Conservation (phyloP, 2,113 vertebrate genomes). For the Cochlearius cochlearius region DNA sequence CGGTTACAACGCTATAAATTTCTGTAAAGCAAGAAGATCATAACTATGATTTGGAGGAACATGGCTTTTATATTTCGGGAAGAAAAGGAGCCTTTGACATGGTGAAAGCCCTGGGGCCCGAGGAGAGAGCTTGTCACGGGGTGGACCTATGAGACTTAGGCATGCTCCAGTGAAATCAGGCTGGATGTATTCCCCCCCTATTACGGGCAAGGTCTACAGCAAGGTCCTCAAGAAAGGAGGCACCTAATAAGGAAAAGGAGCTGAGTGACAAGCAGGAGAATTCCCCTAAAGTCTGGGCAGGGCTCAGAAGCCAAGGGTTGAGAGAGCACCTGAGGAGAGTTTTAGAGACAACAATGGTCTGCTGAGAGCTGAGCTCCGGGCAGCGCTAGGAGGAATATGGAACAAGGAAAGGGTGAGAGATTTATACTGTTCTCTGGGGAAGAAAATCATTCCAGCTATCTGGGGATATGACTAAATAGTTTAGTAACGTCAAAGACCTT, state of each 20-base stretch:
- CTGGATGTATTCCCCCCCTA: rapidly evolving
- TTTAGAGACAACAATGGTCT: neutral
- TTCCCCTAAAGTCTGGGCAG: neutral
- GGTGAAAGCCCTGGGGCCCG: neutral
- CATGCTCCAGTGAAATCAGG: neutral
- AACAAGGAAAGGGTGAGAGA: neutral
- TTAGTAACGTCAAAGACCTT: neutral
- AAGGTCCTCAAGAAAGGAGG: neutral
- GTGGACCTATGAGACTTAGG: neutral
- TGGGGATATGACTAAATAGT: neutral
- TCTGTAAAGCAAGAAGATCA: neutral
- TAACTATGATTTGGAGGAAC: neutral
- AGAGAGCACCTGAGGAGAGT: neutral
- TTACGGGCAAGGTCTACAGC: neutral
- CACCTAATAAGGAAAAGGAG: neutral
- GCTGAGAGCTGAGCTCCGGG: neutral
- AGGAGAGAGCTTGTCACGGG: neutral
- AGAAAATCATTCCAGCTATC: neutral
- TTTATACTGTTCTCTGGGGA: neutral
- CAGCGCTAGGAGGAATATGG: rapidly evolving
- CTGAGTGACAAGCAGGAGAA: neutral
- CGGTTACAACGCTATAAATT: neutral
- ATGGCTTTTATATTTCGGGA: neutral
- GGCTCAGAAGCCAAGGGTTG: neutral
- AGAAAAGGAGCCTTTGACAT: neutral